Evolutionary conservation across 1,140 invertebrate species (phyloP).

Genomic region (Ctenoplectra terminalis): DNA sequence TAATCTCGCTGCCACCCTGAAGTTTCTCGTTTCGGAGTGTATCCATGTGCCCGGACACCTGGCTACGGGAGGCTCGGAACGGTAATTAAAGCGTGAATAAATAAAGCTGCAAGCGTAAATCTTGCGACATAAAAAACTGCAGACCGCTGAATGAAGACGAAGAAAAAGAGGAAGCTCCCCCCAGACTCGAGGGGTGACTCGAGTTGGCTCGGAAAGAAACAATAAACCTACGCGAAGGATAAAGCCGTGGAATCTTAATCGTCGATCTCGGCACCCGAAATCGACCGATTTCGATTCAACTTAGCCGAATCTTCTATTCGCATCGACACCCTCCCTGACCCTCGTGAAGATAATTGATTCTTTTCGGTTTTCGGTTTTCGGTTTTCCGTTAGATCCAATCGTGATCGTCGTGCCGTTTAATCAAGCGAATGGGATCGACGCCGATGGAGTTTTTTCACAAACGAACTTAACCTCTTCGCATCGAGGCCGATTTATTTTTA

Average conservation of each 20-base stretch:
- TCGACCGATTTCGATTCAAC: conserved; percentile 36
- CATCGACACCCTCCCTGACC: too few species aligned
- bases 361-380: too few species aligned
- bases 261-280: too few species aligned
- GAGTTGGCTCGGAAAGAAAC: background rate
- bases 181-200: background rate
- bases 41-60: conserved; percentile 70
- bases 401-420: too few species aligned
- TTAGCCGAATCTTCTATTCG: too few species aligned
- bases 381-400: too few species aligned
- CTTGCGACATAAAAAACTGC: conserved; percentile 62
- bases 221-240: conserved; percentile 28
- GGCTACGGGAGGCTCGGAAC: conserved; percentile 59
- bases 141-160: conserved; percentile 11
- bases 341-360: too few species aligned
- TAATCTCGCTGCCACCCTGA: conserved; percentile 77
- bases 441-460: too few species aligned
- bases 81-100: conserved; percentile 82
- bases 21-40: conserved; percentile 78
- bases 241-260: conserved; percentile 49
- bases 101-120: conserved; percentile 80
- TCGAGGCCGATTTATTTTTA: too few species aligned
- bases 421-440: too few species aligned
- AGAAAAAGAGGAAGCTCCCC: background rate
- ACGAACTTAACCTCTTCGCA: too few species aligned